Evolutionary conservation across 2,888 invertebrate genomes (phyloP).

Genomic region (Sabatieria punctata): DNA sequence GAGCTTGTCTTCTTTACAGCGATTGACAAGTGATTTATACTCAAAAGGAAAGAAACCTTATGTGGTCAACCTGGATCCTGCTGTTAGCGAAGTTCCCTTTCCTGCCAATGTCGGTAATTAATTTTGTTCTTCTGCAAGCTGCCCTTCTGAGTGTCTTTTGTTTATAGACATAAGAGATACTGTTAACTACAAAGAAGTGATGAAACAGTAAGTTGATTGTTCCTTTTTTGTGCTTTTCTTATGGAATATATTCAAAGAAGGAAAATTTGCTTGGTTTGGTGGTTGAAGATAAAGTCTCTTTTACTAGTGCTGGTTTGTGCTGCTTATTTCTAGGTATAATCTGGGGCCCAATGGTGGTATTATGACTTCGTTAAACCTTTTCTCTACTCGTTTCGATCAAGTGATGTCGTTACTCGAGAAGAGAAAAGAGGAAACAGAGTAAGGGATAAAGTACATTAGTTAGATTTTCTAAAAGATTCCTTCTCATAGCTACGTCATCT

Average conservation of each 20-base stretch:
- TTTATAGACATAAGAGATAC: slow-evolving; percentile 78
- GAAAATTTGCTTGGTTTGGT: not conserved
- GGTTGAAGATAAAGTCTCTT: not conserved
- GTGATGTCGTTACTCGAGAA: slow-evolving; percentile 35
- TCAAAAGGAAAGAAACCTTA: slow-evolving; percentile 54
- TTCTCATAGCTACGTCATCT: slow-evolving; percentile 34
- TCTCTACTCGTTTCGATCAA: slow-evolving; percentile 88
- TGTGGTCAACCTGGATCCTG: slow-evolving; percentile 81
- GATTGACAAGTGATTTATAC: slow-evolving; percentile 51
- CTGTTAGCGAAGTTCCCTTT: slow-evolving; percentile 74
- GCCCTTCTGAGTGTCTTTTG: no score
- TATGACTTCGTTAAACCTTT: slow-evolving; percentile 85
- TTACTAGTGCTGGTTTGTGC: no score
- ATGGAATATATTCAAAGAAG: no score
- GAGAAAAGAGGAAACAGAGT: slow-evolving; percentile 40
- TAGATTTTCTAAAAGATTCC: slow-evolving; percentile 42
- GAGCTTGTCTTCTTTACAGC: slow-evolving; percentile 33
- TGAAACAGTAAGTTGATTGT: slow-evolving; percentile 55
- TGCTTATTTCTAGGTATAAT: slow-evolving; percentile 45
- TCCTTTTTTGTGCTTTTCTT: no score
- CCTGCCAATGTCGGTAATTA: slow-evolving; percentile 68
- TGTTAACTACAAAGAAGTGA: slow-evolving; percentile 95
- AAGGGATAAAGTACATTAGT: slow-evolving; percentile 53
- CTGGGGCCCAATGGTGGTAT: slow-evolving; percentile 96
- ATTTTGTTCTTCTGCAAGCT: no score